phyloP scores from a whole-genome alignment of 1,140 invertebrate species.

The Trichomalopsis sarcophagae region DNA sequence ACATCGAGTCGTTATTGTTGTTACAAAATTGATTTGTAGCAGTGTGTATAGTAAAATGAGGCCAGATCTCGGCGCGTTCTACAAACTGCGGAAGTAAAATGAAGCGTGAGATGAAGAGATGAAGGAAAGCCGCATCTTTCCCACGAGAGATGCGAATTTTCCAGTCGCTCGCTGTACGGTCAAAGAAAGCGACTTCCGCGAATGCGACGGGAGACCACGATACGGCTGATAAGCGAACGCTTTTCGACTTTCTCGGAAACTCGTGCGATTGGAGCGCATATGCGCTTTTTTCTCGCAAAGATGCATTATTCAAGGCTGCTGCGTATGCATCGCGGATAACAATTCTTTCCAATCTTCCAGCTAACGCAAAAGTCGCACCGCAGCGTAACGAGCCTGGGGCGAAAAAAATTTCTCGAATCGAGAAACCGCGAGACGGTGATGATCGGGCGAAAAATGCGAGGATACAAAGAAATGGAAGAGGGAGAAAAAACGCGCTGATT shows the following conservation, averaged over 20 bases:
- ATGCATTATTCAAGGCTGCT: too few species aligned
- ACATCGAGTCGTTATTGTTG: too few species aligned
- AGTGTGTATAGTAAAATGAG: too few species aligned
- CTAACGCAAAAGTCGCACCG: background rate
- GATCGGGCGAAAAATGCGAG: background rate
- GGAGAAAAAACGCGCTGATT: background rate
- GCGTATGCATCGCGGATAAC: too few species aligned
- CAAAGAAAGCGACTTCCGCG: too few species aligned
- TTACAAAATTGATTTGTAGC: background rate
- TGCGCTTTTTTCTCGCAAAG: too few species aligned
- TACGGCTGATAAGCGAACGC: too few species aligned
- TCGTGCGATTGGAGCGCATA: too few species aligned
- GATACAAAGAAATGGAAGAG: background rate
- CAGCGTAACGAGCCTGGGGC: background rate
- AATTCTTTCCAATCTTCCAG: too few species aligned
- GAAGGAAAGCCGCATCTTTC: constrained; percentile 32
- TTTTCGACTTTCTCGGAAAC: too few species aligned
- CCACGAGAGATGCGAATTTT: constrained; percentile 40
- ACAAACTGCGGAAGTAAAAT: background rate
- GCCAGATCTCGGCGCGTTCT: background rate
- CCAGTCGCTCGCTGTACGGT: constrained; percentile 1
- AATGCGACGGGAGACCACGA: too few species aligned
- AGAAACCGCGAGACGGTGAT: background rate
- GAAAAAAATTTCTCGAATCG: background rate
- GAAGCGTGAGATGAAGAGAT: constrained; percentile 25